Base-by-base conservation (phyloP, 64 coral and sea anemone genomes). In the Acropora yongei region DNA sequence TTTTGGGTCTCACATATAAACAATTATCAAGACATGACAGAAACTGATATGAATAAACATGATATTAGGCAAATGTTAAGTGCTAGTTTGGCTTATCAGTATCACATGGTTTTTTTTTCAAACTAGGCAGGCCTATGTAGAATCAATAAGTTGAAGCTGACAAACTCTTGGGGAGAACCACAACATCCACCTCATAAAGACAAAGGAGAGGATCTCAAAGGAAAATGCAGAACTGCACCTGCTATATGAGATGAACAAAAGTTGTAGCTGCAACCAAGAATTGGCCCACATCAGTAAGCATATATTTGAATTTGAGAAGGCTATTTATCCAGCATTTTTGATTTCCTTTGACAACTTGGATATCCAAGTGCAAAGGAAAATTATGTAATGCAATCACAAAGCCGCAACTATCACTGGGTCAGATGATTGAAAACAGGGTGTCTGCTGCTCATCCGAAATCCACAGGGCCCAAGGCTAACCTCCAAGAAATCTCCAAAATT, bases 301-400 rank as follows among this genome's bases (percentile, higher is more conserved):
- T 50, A 16, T 12, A 18, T 73, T 44, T 72, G 8, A 51, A 48
- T 41, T 68, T 8, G 44, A 89, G 77, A 79, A 79, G 9, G 12
- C 75, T 61, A 40, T 44, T 79, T 75, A 89, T 42, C 53, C 75
- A 58, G 87, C 55, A 20, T 79, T 89, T 63, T 49, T 65, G 0
- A 89, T 78, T 68, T 89, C 87, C 30, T 78, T 78, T 78, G 49
- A 89, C 75, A 87, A 93, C 41, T 45, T 93, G 41, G 91, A 93
- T 43, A 41, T 93, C 4, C 71, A 87, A 46, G 19, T 93, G 5
- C 43, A 87, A 68, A 93, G 75, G 65, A 91, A 58, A 79, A 89
- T 14, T 63, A 79, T 89, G 87, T 61, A 44, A 78, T 49, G 75
- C 45, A 78, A 10, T 50, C 41, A 41, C 74, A 89, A 65, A 89